These are phyloP conservation scores for Sardina pilchardus DNA, from an alignment of 2,113 vertebrate genomes.

Conservation along the genomic window DNA sequence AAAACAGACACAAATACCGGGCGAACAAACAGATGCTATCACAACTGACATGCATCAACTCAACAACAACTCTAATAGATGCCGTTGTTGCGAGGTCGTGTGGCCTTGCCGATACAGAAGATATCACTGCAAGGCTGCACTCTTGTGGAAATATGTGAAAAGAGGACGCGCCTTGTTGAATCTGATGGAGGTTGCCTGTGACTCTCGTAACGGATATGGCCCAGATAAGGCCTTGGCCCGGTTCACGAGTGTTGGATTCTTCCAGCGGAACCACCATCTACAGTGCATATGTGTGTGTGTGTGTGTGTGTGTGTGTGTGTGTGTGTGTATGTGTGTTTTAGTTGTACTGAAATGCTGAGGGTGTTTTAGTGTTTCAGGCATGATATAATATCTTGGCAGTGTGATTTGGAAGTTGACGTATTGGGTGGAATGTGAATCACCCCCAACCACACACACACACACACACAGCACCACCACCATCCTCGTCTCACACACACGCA, in stretches of 20 bases:
- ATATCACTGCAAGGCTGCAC: not conserved
- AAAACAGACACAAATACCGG: not conserved
- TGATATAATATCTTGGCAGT: constrained; percentile 19
- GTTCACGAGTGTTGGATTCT: not conserved
- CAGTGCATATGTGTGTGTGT: too few species aligned
- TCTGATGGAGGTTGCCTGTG: not conserved
- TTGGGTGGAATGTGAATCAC: constrained; percentile 13
- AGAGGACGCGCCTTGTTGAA: not conserved
- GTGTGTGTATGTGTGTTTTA: not conserved
- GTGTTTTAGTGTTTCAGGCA: constrained; percentile 12
- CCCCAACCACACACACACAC: constrained; percentile 14
- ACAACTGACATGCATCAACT: not conserved
- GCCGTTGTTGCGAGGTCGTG: not conserved
- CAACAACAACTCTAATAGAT: constrained; percentile 3
- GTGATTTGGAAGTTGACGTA: constrained; percentile 7
- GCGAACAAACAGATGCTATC: not conserved
- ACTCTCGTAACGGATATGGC: not conserved
- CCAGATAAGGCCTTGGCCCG: not conserved
- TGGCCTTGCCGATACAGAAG: not conserved
- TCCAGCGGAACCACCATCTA: not conserved
- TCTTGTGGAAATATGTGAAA: constrained; percentile 12
- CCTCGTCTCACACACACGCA: not conserved
- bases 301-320: not conserved
- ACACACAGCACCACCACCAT: not conserved
- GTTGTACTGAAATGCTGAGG: not conserved